Base-by-base conservation (phyloP, 2,888 invertebrate genomes). In the Arctia plantaginis region DNA sequence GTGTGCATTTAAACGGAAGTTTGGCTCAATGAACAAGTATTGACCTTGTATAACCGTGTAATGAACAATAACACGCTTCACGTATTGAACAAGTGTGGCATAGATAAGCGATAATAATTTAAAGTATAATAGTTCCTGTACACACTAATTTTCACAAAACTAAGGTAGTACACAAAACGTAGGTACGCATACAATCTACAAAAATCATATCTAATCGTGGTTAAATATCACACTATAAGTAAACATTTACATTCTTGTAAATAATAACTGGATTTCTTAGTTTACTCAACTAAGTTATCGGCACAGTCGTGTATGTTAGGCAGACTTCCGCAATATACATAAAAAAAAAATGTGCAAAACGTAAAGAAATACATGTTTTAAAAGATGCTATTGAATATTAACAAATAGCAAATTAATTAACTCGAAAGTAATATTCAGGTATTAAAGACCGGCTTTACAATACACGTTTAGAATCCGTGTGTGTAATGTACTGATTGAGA, bases 11-110 rank as follows among this genome's bases (percentile, higher is more conserved):
- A 82, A 79, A 80, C 83, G 91, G 91, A 92, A 89, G 82, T 82
- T 79, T 87, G 90, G 88, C 86, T 87, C 85, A 89, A 77, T 85
- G 85, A 77, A 47, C 68, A 73, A 73, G 75, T 86, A 86, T 89
- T 89, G 89, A 90, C 86, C 86, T 83, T 87, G 75, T 85, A 88
- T 88, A 86, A 82, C 82, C 83, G 82, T 82, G 79, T 85, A 90
- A 89, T 84, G 85, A 75, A 70, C 84, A 78, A 88, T 89, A 84
- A 82, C 74, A 81, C 81, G 82, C 83, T 72, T 80, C 80, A 86
- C 80, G 77, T 80, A 76, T 75, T 77, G 77, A 77, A 81, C 75
- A 79, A 74, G 70, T 80, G 62, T 79, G 78, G 68, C 77, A 75
- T 71, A 81, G 69, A 73, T 77, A 69, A 64, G 65, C 30, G 30